Base-by-base conservation (phyloP, 2,888 invertebrate genomes). In the Bellardia pandia region DNA sequence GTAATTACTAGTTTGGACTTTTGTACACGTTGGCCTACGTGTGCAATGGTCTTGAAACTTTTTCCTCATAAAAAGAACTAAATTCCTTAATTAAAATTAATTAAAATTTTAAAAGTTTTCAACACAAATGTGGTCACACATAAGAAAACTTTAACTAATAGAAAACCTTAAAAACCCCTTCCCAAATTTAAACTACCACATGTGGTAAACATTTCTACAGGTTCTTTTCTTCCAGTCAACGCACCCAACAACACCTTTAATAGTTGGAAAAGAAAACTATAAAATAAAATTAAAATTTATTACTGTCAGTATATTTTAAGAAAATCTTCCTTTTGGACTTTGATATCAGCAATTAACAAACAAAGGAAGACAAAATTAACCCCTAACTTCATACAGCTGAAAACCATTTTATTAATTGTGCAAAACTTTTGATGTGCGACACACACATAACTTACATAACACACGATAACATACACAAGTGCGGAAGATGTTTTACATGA, bases 31-130 rank as follows among this genome's bases (percentile, higher is more conserved):
- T 6, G 56, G 16, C 56, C 1, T 56, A 23, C 16, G 8, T 16
- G 23, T 2, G 0, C 3, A 56, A 1, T 58, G 11, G 33, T 23
- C 60, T 45, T 16, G 5, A 11, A 40, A 51, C 75, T 13, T 37
- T 23, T 48, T 62, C 16, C 58, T 23, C 2, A 6, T 9, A n/a
- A 13, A n/a, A n/a, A 37, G 2, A 48, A 23, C 14, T 74, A 74
- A 79, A 60, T 64, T 23, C 74, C 30, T 88, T 89, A 91, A 91
- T 91, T 90, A 90, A 91, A 91, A 92, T 92, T 84, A 86, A 91
- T 92, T 90, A 89, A 37, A 80, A 78, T 78, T 80, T 77, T 48
- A 56, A 86, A 87, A 84, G 62, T 84, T 88, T 84, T 75, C 77
- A 40, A 62, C 85, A 85, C 72, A 76, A 85, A 85, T 85, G 90